Percentiles rank a stretch among this genome's conserved stretches.
Conservation (phyloP, 2,888 invertebrate species). For the Therioaphis trifolii region DNA sequence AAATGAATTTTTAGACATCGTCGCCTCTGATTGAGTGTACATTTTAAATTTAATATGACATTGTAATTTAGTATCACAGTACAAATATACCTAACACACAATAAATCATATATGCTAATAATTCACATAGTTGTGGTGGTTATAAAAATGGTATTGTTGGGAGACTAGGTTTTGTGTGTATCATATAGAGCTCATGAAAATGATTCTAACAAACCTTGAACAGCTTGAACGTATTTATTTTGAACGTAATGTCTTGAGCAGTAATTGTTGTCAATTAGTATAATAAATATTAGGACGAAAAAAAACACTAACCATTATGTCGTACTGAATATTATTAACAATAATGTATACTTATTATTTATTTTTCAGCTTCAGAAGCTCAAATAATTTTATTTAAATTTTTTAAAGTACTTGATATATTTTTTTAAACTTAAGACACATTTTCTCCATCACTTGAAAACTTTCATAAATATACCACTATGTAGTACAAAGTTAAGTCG, state of each 20-base stretch:
- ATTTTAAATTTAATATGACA: not conserved
- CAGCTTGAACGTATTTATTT: conserved; percentile 29
- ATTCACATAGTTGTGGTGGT: not conserved
- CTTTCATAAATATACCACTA: not conserved
- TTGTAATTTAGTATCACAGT: too few relatives aligned
- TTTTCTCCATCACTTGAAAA: not conserved
- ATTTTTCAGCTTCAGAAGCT: not conserved
- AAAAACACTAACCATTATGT: not conserved
- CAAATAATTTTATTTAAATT: not conserved
- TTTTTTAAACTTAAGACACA: not conserved
- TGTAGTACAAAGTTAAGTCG: not conserved
- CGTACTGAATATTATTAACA: not conserved
- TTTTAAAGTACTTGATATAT: not conserved
- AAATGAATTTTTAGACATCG: too few relatives aligned
- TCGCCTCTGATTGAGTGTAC: too few relatives aligned
- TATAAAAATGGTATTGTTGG: not conserved
- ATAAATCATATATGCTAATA: not conserved
- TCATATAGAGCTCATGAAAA: not conserved
- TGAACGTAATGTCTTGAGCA: conserved; percentile 9
- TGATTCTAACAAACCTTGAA: conserved; percentile 40
- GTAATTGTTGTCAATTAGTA: conserved; percentile 30
- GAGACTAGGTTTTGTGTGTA: conserved; percentile 3
- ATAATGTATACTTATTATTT: not conserved
- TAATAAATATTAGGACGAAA: conserved; percentile 23
- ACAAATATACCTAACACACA: not conserved